These are phyloP conservation scores for Hanleya hanleyi DNA, from an alignment of 2,888 invertebrate species.

Conservation along the genomic window DNA sequence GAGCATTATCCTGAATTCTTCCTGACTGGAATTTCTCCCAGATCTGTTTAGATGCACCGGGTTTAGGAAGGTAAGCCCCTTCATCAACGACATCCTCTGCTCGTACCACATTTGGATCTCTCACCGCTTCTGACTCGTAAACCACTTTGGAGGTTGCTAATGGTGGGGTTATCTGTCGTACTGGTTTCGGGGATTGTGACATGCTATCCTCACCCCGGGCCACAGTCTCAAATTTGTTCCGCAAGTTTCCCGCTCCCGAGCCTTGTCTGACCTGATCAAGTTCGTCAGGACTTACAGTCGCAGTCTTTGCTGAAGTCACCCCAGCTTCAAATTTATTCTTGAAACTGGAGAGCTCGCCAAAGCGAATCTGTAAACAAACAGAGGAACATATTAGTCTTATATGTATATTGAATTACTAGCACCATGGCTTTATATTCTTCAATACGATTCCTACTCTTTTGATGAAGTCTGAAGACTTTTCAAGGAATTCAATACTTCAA, in stretches of 20 bases:
- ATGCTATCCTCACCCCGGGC: neutral
- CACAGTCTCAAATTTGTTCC: constrained; percentile 4
- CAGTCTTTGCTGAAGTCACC: constrained; percentile 34
- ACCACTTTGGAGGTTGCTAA: neutral
- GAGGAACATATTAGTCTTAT: no score
- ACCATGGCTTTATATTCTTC: no score
- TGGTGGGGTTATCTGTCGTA: constrained; percentile 2
- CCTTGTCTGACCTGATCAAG: constrained; percentile 7
- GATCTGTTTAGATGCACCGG: neutral
- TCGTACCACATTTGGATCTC: constrained; percentile 2
- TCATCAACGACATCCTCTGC: constrained; percentile 4
- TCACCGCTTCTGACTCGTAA: neutral
- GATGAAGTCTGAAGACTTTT: no score
- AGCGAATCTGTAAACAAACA: constrained; percentile 42
- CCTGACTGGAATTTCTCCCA: neutral
- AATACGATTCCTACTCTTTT: no score
- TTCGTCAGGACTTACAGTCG: constrained; percentile 36
- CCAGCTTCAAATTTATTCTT: constrained; percentile 50
- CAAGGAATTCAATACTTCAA: no score
- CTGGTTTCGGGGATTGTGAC: neutral
- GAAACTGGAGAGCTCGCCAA: constrained; percentile 49
- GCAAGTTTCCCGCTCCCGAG: neutral
- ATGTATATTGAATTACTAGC: no score
- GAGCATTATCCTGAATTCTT: neutral
- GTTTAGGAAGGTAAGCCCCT: neutral